Base-by-base conservation (phyloP, 1,140 invertebrate species). In the Vanessa tameamea region DNA sequence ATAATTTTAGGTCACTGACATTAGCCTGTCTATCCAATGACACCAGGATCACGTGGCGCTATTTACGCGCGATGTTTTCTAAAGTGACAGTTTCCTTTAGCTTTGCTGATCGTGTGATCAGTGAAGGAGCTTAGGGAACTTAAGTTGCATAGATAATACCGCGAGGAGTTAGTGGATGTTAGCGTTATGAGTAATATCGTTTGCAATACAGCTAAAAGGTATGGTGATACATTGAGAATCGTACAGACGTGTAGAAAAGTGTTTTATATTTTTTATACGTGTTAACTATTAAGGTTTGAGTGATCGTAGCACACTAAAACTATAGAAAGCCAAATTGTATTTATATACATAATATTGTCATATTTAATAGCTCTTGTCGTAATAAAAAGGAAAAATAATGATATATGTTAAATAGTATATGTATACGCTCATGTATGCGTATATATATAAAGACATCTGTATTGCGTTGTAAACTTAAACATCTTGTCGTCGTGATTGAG, bases 121-220 rank as follows among this genome's bases (percentile, higher is more conserved):
- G 9, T 7, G 6, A 14, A 48, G 47, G 9, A 48, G 5, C 20
- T 20, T 0, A 20, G 7, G 0, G 31, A 51, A n/a, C 15, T 53
- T 53, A n/a, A 7, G 50, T 53, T 53, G 50, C n/a, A 20, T n/a
- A 53, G 15, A 57, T 57, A 8, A 57, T 57, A 26, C 4, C 16
- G 13, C 13, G 48, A 12, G 11, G 37, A 51, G 64, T 26, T 43
- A 2, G 26, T 67, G 65, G 50, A 47, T 9, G 65, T 16, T 43
- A 12, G n/a, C n/a, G n/a, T 51, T 69, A 57, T 11, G 50, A 23
- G 51, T 47, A 47, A 69, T 69, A 59, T 69, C 66, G 66, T 69
- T 69, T 69, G 51, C 66, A 69, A 69, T 69, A 57, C 55, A 6
- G 53, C 66, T 69, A 20, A 69, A 57, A 59, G 66, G 66, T 59